Evolutionary conservation across 2,888 invertebrate genomes (phyloP).

Genomic region (Macropis europaea): DNA sequence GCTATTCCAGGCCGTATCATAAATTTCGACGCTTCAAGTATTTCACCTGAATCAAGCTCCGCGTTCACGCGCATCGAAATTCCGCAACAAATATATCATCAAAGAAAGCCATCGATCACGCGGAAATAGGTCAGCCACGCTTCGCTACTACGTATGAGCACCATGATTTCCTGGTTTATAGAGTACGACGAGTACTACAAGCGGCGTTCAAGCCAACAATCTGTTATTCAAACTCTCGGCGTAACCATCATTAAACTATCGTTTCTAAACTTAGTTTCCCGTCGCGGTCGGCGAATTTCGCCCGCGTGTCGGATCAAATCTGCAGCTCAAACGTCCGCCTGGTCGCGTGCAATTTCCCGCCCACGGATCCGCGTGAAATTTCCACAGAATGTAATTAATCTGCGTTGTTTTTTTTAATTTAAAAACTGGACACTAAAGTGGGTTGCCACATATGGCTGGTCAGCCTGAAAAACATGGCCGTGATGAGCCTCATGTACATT

Average conservation of each 20-base stretch:
- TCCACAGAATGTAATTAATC: not conserved
- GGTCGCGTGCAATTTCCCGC: slow-evolving; percentile 13
- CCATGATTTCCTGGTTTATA: not conserved
- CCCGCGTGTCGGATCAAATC: slow-evolving; percentile 5
- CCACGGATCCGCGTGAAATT: not conserved
- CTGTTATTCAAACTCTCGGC: slow-evolving; percentile 6
- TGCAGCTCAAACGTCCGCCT: not conserved
- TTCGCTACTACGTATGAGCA: not conserved
- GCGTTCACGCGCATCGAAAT: too few relatives aligned
- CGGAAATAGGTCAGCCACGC: not conserved
- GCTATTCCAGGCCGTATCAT: too few relatives aligned
- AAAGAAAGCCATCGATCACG: not conserved
- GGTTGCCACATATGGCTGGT: too few relatives aligned
- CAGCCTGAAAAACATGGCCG: too few relatives aligned
- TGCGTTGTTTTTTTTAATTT: not conserved
- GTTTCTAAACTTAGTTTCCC: slow-evolving; percentile 17
- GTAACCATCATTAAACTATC: slow-evolving; percentile 16
- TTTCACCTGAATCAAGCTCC: too few relatives aligned
- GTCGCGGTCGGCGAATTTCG: not conserved
- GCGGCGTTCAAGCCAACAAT: not conserved
- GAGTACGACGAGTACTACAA: not conserved
- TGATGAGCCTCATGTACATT: too few relatives aligned
- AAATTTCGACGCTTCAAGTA: too few relatives aligned
- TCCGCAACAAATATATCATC: too few relatives aligned
- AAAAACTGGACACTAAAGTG: too few relatives aligned